Conservation (phyloP, 1,140 invertebrate species). For the Melipona quadrifasciata region DNA sequence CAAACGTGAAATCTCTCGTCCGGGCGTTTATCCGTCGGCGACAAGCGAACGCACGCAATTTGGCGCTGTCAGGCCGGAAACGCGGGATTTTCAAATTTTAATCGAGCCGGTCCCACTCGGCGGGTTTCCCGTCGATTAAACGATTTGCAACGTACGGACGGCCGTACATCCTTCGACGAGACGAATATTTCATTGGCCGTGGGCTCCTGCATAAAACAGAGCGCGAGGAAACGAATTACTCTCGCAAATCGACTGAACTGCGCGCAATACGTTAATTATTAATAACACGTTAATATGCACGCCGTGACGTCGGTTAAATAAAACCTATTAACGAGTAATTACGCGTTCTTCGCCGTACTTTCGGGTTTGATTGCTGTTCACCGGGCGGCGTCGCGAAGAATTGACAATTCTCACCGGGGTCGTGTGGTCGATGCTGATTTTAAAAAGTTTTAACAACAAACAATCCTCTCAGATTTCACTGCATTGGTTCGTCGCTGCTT, state of each 20-base stretch:
- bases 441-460: no score
- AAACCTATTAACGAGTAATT: constrained; percentile 21
- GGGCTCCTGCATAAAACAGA: not conserved
- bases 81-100: constrained; percentile 45
- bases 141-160: not conserved
- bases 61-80: constrained; percentile 18
- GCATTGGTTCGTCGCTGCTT: no score
- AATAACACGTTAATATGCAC: not conserved
- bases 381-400: no score
- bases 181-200: constrained; percentile 22
- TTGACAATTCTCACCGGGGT: no score
- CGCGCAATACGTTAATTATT: constrained; percentile 10
- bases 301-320: not conserved
- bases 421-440: no score
- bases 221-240: constrained; percentile 30
- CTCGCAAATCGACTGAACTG: not conserved
- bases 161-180: no score
- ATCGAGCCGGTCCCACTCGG: constrained; percentile 13
- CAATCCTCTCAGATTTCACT: no score
- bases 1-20: not conserved
- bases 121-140: constrained; percentile 1
- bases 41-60: constrained; percentile 15
- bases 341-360: not conserved
- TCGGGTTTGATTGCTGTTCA: not conserved
- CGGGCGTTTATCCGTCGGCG: not conserved